Percentiles rank a stretch among this genome's conserved stretches.
Evolutionary conservation across 1,140 invertebrate genomes (phyloP).

Genomic region (Temnothorax nylanderi): DNA sequence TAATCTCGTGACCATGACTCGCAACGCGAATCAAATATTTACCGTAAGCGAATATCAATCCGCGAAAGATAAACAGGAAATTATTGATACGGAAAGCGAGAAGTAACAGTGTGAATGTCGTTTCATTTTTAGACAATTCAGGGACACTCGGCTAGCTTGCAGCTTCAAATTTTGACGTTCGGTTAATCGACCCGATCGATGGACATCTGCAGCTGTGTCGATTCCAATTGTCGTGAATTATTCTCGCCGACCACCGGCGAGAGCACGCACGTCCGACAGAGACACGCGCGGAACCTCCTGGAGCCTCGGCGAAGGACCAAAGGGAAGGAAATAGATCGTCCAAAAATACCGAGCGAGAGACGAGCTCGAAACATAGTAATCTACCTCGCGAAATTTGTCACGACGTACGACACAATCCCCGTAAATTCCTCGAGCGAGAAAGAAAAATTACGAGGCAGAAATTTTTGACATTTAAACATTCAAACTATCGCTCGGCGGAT

Average conservation of each 20-base stretch:
- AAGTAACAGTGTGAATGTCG: not conserved
- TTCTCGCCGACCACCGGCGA: conserved; percentile 46
- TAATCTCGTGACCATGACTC: conserved; percentile 6
- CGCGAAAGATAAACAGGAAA: conserved; percentile 24
- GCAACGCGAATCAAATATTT: conserved; percentile 19
- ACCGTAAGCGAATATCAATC: conserved; percentile 28
- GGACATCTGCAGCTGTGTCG: not conserved
- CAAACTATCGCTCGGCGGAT: too few species aligned
- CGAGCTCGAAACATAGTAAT: not conserved
- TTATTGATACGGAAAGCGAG: not conserved
- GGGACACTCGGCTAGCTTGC: not conserved
- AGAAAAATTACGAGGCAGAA: not conserved
- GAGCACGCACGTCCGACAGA: conserved; percentile 40
- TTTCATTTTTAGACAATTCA: not conserved
- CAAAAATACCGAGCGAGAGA: conserved; percentile 61
- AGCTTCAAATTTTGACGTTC: not conserved
- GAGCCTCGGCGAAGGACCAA: conserved; percentile 41
- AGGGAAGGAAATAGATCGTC: conserved; percentile 55
- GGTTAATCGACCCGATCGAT: not conserved
- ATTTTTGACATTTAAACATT: not conserved
- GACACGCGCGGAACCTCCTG: conserved; percentile 49
- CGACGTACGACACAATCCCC: not conserved
- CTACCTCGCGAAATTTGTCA: conserved; percentile 53
- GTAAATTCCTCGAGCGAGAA: not conserved
- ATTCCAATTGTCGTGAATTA: conserved; percentile 28